phyloP scores from a whole-genome alignment of 2,113 vertebrate species.

The Phaetusa simplex region DNA sequence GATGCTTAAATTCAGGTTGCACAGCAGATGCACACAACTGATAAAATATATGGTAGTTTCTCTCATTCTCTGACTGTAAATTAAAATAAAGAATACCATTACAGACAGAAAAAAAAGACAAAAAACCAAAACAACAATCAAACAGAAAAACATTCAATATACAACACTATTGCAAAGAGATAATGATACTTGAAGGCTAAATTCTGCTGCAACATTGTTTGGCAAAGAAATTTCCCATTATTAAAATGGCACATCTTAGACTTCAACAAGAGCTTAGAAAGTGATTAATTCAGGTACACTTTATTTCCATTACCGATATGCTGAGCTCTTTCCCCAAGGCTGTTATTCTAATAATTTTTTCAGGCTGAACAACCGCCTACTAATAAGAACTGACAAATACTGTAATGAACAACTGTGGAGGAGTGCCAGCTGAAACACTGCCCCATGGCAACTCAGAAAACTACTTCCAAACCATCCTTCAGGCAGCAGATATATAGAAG shows the following conservation, averaged over 20 bases:
- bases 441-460: background rate
- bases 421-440: background rate
- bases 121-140: background rate
- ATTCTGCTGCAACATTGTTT: background rate
- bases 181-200: background rate
- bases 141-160: background rate
- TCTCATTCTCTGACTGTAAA: conserved; percentile 91
- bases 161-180: background rate
- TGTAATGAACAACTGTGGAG: background rate
- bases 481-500: background rate
- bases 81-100: background rate
- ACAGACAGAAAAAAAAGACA: background rate
- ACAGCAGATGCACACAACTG: conserved; percentile 91
- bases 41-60: conserved; percentile 99
- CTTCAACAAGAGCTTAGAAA: background rate
- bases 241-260: background rate
- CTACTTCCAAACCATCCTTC: background rate
- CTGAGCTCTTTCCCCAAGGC: background rate
- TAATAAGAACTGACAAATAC: background rate
- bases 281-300: background rate
- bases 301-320: background rate
- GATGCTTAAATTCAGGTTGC: conserved; percentile 83
- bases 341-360: background rate
- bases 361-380: background rate
- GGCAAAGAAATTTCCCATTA: background rate